Conservation (phyloP, 1,140 invertebrate species). For the Drosophila teissieri region DNA sequence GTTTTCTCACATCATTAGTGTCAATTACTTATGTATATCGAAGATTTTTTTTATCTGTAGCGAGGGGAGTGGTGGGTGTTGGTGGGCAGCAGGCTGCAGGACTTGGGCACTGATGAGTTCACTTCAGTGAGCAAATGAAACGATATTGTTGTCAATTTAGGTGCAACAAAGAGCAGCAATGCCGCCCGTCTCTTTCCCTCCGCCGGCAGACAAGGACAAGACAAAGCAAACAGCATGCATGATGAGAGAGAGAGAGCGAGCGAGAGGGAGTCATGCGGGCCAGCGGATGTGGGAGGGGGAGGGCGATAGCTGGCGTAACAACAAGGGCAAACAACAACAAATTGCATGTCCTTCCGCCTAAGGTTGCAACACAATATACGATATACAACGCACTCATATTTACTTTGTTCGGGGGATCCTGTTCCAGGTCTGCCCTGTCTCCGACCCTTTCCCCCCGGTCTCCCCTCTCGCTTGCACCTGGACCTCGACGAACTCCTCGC, state of each 20-base stretch:
- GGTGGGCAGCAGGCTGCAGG: slow-evolving; percentile 26
- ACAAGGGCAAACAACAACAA: slow-evolving; percentile 78
- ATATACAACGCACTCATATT: slow-evolving; percentile 79
- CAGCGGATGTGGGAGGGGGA: not conserved
- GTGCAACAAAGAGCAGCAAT: slow-evolving; percentile 79
- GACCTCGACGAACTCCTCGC: slow-evolving; percentile 13
- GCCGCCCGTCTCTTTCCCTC: slow-evolving; percentile 1
- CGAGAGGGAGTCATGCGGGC: not conserved
- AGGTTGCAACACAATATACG: slow-evolving; percentile 75
- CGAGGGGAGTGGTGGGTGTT: not conserved
- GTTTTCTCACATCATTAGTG: too few species aligned
- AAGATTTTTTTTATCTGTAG: not conserved
- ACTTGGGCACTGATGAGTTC: slow-evolving; percentile 75
- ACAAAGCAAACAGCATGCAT: slow-evolving; percentile 78
- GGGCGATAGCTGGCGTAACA: slow-evolving; percentile 28
- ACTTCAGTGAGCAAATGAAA: slow-evolving; percentile 82
- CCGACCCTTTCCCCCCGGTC: not conserved
- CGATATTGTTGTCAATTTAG: slow-evolving; percentile 83
- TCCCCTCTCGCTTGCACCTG: slow-evolving; percentile 8
- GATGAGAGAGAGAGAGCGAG: slow-evolving; percentile 39
- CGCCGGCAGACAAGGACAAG: slow-evolving; percentile 49
- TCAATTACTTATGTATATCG: too few species aligned
- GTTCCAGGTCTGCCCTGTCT: slow-evolving; percentile 20
- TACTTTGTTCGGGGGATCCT: slow-evolving; percentile 57
- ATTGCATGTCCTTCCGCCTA: slow-evolving; percentile 81